Conservation (phyloP, 2,888 invertebrate species). For the Tinea semifulvella region DNA sequence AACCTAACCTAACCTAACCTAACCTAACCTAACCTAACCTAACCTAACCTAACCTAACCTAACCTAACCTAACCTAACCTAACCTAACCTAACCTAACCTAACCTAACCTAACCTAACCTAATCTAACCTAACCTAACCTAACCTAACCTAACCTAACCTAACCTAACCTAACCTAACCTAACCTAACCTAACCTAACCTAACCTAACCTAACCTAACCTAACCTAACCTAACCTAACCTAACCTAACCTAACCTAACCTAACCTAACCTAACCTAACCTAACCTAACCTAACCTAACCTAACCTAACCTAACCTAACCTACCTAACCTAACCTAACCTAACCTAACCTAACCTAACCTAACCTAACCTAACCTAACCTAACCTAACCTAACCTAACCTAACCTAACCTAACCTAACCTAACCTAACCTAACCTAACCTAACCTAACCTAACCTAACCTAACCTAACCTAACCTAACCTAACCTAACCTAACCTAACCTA, state of each 20-base stretch:
- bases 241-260: slow-evolving; percentile 12
- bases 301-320: slow-evolving; percentile 8
- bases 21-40: too few relatives aligned
- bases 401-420: slow-evolving; percentile 10
- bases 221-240: slow-evolving; percentile 12
- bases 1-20: too few relatives aligned
- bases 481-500: slow-evolving; percentile 10
- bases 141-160: slow-evolving; percentile 17
- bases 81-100: slow-evolving; percentile 16
- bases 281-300: slow-evolving; percentile 9
- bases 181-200: slow-evolving; percentile 17
- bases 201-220: slow-evolving; percentile 12
- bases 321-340: slow-evolving; percentile 3
- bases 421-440: slow-evolving; percentile 10
- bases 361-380: slow-evolving; percentile 4
- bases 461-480: slow-evolving; percentile 10
- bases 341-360: slow-evolving; percentile 1
- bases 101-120: slow-evolving; percentile 5
- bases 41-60: too few relatives aligned
- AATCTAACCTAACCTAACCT: slow-evolving; percentile 14
- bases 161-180: slow-evolving; percentile 17
- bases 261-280: slow-evolving; percentile 10
- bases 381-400: slow-evolving; percentile 10
- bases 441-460: slow-evolving; percentile 10
- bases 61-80: slow-evolving; percentile 15